Percentiles rank a stretch among this genome's conserved stretches.
These are phyloP conservation scores for Saccostrea echinata DNA, from an alignment of 1,140 invertebrate species.

Conservation along the genomic window DNA sequence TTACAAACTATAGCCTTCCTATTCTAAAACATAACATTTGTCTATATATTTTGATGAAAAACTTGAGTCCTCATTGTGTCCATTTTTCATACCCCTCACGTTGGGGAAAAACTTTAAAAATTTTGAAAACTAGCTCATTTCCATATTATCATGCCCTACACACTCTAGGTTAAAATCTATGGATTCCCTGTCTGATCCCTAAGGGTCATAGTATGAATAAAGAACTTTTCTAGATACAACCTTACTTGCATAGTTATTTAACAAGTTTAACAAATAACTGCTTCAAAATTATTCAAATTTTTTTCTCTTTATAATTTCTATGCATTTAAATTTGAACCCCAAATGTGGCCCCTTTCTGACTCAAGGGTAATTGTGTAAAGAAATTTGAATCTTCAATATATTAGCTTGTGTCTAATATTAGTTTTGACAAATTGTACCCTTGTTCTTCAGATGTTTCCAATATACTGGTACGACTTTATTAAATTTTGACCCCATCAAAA, in stretches of 20 bases:
- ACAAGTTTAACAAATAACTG: background rate
- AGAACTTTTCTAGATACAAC: constrained; percentile 5
- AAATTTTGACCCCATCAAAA: constrained; percentile 12
- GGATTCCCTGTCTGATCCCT: background rate
- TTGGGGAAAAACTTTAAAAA: no score
- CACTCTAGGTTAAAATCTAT: no score
- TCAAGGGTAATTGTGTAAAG: background rate
- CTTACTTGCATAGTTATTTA: constrained; percentile 3
- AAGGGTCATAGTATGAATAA: background rate
- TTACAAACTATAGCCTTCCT: background rate
- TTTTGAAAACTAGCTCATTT: no score
- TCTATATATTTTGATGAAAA: no score
- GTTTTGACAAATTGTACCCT: background rate
- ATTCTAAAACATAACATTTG: no score
- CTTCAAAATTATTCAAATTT: background rate
- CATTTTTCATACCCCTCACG: no score
- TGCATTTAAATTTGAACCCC: constrained; percentile 5
- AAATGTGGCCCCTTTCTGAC: background rate
- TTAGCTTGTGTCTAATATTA: constrained; percentile 12
- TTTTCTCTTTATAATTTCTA: background rate
- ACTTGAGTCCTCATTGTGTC: no score
- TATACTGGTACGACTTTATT: background rate
- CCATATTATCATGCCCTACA: no score
- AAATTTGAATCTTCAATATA: constrained; percentile 6
- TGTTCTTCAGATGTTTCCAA: constrained; percentile 3